phyloP scores from a whole-genome alignment of 2,797 vertebrate genomes.

The Esox lucius region DNA sequence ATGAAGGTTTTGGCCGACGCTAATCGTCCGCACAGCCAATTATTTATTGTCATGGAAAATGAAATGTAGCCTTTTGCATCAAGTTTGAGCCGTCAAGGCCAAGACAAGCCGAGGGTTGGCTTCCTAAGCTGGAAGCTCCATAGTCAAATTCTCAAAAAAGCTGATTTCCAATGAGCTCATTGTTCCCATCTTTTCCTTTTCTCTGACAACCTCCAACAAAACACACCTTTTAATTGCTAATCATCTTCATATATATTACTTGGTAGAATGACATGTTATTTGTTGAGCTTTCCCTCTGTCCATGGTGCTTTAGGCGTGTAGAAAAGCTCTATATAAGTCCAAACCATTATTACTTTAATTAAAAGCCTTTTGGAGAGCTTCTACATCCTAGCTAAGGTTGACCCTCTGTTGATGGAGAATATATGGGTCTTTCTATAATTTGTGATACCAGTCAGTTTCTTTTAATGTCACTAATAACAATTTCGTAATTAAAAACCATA shows the following conservation, averaged over 20 bases:
- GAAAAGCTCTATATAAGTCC: no score
- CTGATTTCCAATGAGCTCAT: slow-evolving; percentile 13
- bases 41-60: slow-evolving; percentile 10
- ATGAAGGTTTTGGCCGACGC: slow-evolving; percentile 5
- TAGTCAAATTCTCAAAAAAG: neutral
- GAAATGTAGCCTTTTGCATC: neutral
- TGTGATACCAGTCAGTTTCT: no score
- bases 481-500: no score
- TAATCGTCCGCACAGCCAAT: slow-evolving; percentile 8
- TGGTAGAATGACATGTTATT: no score
- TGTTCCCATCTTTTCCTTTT: neutral
- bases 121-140: neutral
- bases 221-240: no score
- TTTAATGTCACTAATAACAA: no score
- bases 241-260: no score
- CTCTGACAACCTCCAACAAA: neutral
- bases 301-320: no score
- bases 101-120: neutral
- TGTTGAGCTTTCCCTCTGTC: no score
- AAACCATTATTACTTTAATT: no score
- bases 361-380: neutral
- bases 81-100: slow-evolving; percentile 4
- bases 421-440: neutral
- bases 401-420: neutral
- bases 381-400: neutral